phyloP scores from a whole-genome alignment of 1,140 invertebrate species.

The Drosophila seguyi region DNA sequence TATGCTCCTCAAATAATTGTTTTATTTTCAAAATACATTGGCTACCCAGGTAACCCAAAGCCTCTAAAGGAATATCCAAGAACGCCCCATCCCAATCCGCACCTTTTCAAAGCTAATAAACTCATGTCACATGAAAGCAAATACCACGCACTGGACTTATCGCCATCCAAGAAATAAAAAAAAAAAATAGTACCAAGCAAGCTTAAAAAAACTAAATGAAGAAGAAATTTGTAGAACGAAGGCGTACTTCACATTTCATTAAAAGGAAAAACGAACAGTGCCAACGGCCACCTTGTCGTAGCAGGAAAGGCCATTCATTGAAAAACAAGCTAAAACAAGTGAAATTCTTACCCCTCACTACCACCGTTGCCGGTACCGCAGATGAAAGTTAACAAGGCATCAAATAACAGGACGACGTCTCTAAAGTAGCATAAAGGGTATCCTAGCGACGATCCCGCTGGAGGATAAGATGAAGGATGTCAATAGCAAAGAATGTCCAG shows the following conservation, averaged over 20 bases:
- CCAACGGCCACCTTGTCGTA: conserved; percentile 53
- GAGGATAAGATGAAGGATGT: conserved; percentile 38
- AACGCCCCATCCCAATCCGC: conserved; percentile 12
- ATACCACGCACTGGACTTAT: conserved; percentile 58
- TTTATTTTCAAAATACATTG: conserved; percentile 58
- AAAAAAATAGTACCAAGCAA: conserved; percentile 50
- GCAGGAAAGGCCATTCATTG: conserved; percentile 61
- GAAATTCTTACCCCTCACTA: conserved; percentile 49
- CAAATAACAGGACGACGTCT: conserved; percentile 66
- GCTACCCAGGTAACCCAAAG: conserved; percentile 64
- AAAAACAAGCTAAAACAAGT: conserved; percentile 73
- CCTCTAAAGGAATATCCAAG: conserved; percentile 10
- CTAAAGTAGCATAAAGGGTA: conserved; percentile 71
- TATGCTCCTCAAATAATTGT: conserved; percentile 48
- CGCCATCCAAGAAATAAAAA: conserved; percentile 25
- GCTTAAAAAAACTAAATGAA: conserved; percentile 40
- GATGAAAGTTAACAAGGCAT: conserved; percentile 80
- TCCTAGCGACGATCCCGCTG: conserved; percentile 70
- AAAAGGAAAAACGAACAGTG: conserved; percentile 67
- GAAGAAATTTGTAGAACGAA: conserved; percentile 62
- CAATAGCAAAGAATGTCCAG: conserved; percentile 52
- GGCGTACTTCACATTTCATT: conserved; percentile 76
- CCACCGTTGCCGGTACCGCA: conserved; percentile 26
- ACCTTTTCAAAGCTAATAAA: conserved; percentile 74
- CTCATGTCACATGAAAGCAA: conserved; percentile 72